phyloP scores from a whole-genome alignment of 2,113 vertebrate genomes.

The Lates calcarifer region DNA sequence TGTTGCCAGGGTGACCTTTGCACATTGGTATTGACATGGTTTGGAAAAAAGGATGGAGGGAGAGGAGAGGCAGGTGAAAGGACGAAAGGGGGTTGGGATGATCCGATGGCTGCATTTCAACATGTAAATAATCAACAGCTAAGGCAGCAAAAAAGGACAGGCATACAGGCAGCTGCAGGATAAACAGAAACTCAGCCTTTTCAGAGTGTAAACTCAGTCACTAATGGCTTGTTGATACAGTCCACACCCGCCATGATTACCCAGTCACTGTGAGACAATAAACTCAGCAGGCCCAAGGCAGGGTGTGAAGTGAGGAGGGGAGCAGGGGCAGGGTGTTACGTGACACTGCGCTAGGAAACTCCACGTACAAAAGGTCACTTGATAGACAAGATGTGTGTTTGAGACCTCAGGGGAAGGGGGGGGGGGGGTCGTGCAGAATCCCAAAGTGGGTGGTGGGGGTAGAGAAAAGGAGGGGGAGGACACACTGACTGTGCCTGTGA shows the following conservation, averaged over 20 bases:
- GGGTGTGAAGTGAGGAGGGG: conserved; percentile 61
- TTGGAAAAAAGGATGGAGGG: conserved; percentile 51
- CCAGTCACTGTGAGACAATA: conserved; percentile 57
- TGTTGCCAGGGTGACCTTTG: conserved; percentile 82
- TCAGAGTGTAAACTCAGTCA: conserved; percentile 35
- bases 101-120: conserved; percentile 46
- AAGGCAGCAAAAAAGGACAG: conserved; percentile 27
- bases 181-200: conserved; percentile 51
- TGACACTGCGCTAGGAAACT: conserved; percentile 63
- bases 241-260: conserved; percentile 64
- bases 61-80: conserved; percentile 62
- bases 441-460: conserved; percentile 31
- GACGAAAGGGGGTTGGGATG: conserved; percentile 41
- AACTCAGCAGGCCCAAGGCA: conserved; percentile 49
- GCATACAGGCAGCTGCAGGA: conserved; percentile 23
- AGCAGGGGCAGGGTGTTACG: conserved; percentile 50
- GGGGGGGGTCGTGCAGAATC: too few relatives aligned
- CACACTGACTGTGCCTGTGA: conserved; percentile 52
- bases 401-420: conserved; percentile 11
- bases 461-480: conserved; percentile 34
- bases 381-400: conserved; percentile 30
- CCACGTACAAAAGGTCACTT: conserved; percentile 66
- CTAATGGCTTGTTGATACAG: conserved; percentile 63
- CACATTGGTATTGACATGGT: conserved; percentile 76
- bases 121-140: conserved; percentile 61